Conservation (phyloP, 2,888 invertebrate genomes). For the Corbicula japonica region DNA sequence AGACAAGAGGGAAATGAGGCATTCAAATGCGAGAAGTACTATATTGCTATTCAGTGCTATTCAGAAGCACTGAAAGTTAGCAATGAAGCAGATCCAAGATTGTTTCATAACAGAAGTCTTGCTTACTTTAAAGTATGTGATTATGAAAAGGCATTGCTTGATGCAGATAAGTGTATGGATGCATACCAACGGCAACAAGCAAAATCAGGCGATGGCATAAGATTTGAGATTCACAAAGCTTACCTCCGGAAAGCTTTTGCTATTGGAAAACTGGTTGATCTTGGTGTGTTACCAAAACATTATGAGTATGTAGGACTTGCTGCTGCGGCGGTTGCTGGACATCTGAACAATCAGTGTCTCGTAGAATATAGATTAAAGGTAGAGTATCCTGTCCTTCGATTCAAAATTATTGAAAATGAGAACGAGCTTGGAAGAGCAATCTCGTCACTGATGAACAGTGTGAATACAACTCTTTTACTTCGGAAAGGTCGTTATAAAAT, state of each 20-base stretch:
- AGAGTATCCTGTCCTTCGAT: conserved; percentile 40
- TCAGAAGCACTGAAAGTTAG: conserved; percentile 19
- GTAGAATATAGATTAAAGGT: conserved; percentile 42
- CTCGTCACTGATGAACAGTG: neutral
- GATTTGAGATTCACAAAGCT: conserved; percentile 40
- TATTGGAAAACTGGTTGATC: conserved; percentile 29
- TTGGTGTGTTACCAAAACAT: neutral
- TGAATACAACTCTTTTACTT: conserved; percentile 42
- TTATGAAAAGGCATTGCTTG: conserved; percentile 39
- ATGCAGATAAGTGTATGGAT: conserved; percentile 44
- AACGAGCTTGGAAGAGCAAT: conserved; percentile 11
- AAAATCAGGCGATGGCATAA: no score
- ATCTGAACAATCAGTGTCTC: conserved; percentile 22
- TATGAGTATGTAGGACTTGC: conserved; percentile 40
- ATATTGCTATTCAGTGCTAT: conserved; percentile 41
- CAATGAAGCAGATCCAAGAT: neutral
- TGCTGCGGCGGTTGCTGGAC: conserved; percentile 41
- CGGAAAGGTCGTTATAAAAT: conserved; percentile 31
- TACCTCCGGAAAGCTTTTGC: conserved; percentile 49
- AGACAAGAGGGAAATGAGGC: conserved; percentile 16
- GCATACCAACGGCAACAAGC: no score
- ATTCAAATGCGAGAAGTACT: conserved; percentile 19
- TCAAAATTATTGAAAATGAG: conserved; percentile 12
- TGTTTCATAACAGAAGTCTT: conserved; percentile 30
- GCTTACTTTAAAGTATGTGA: conserved; percentile 31